Evolutionary conservation across 1,140 invertebrate genomes (phyloP).

Genomic region (Latrodectus geometricus): DNA sequence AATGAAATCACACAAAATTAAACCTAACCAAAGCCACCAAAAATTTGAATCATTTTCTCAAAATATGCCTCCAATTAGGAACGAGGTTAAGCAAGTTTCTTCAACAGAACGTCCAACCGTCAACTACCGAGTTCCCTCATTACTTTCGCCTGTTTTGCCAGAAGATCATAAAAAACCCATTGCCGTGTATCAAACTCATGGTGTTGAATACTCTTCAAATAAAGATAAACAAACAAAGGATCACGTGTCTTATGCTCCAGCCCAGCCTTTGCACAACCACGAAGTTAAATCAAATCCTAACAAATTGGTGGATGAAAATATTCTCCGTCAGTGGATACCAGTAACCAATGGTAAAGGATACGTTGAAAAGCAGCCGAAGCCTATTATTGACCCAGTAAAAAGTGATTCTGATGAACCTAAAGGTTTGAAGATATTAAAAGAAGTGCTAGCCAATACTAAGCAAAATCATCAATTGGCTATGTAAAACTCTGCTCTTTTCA

Average conservation of each 20-base stretch:
- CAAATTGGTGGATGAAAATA: slow-evolving; percentile 28
- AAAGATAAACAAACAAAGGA: neutral
- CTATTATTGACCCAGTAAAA: neutral
- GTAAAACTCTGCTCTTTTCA: too few species aligned
- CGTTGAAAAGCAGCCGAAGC: slow-evolving; percentile 38
- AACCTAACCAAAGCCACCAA: too few species aligned
- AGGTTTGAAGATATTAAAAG: too few species aligned
- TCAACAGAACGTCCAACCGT: neutral
- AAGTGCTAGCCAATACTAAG: too few species aligned
- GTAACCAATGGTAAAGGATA: slow-evolving; percentile 1
- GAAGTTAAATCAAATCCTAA: slow-evolving; percentile 25
- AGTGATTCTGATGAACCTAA: too few species aligned
- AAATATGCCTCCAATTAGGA: too few species aligned
- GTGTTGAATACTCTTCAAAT: neutral
- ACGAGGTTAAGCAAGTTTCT: too few species aligned
- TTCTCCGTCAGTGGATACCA: slow-evolving; percentile 9
- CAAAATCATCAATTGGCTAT: too few species aligned
- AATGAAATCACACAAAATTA: too few species aligned
- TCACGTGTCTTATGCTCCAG: neutral
- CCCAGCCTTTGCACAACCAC: neutral
- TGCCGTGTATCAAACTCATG: neutral
- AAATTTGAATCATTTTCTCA: too few species aligned
- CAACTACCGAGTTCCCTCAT: slow-evolving; percentile 1
- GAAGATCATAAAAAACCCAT: slow-evolving; percentile 5
- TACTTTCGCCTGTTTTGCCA: neutral